Conservation (phyloP, 2,797 vertebrate species). For the Petrocephalus sullivani region DNA sequence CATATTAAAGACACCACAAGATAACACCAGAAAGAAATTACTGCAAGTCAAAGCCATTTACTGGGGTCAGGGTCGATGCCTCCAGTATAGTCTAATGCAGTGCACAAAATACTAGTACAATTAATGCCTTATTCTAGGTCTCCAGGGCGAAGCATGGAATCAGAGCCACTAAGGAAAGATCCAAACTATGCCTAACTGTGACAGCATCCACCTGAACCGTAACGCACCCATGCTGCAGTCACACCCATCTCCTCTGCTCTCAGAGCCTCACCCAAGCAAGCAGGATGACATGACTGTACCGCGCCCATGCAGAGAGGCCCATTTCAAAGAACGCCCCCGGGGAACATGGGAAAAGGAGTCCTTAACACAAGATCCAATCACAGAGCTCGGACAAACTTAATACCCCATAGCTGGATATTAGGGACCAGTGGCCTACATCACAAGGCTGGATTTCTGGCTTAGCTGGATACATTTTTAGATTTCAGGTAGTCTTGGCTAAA, state of each 20-base stretch:
- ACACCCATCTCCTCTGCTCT: background rate
- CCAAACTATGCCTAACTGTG: background rate
- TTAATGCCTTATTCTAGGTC: background rate
- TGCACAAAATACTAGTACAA: background rate
- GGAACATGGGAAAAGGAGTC: background rate
- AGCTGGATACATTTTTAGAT: background rate
- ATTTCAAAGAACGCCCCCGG: background rate
- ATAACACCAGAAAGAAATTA: slow-evolving; percentile 29
- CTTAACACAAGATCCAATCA: background rate
- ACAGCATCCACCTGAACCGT: background rate
- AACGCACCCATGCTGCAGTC: background rate
- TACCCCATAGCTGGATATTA: background rate
- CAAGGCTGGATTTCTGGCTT: background rate
- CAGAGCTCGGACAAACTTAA: background rate
- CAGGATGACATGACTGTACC: background rate
- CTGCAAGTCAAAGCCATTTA: slow-evolving; percentile 7
- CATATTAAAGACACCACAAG: background rate
- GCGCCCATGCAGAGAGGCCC: background rate
- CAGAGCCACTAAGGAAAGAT: background rate
- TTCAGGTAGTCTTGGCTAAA: background rate
- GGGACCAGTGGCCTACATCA: background rate
- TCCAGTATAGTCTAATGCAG: background rate
- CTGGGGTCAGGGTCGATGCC: background rate
- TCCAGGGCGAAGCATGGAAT: background rate
- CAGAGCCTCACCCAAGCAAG: background rate